phyloP scores from a whole-genome alignment of 1,140 invertebrate species.

The Dendroctonus valens region DNA sequence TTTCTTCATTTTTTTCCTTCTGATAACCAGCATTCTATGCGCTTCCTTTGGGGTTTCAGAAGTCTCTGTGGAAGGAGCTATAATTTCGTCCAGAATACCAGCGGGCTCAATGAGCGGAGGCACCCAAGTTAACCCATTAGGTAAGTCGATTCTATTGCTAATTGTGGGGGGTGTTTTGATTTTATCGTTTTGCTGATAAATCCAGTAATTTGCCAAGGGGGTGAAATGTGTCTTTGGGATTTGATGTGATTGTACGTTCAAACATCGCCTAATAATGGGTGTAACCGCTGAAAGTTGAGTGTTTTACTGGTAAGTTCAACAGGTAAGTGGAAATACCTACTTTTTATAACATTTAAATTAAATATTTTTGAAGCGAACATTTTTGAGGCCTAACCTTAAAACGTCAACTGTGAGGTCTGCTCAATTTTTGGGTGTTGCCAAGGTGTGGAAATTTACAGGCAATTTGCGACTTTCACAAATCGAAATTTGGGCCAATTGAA shows the following conservation, averaged over 20 bases:
- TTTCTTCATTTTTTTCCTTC: conserved; percentile 81
- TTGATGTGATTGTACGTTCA: conserved; percentile 6
- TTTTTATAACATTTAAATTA: conserved; percentile 12
- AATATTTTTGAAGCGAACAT: conserved; percentile 18
- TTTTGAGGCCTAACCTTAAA: background rate
- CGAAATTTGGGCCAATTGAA: no score
- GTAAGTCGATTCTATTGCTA: conserved; percentile 36
- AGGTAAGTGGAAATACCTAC: conserved; percentile 4
- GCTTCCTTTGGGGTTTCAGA: conserved; percentile 63
- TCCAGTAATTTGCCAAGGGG: conserved; percentile 36
- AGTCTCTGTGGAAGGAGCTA: conserved; percentile 35
- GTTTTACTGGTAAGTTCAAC: background rate
- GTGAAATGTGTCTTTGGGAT: background rate
- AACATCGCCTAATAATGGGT: conserved; percentile 10
- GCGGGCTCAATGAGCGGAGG: conserved; percentile 36
- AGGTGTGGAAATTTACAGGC: no score
- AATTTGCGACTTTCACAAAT: no score
- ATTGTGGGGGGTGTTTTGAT: conserved; percentile 30
- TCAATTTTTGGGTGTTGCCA: no score
- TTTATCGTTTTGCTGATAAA: conserved; percentile 40
- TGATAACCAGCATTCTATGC: conserved; percentile 70
- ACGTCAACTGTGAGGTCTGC: no score
- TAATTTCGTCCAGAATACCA: conserved; percentile 30
- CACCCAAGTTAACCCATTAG: conserved; percentile 36
- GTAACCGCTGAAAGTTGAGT: background rate